Evolutionary conservation across 2,797 vertebrate species (phyloP).

Genomic region (Enteromius unitaeniatus): DNA sequence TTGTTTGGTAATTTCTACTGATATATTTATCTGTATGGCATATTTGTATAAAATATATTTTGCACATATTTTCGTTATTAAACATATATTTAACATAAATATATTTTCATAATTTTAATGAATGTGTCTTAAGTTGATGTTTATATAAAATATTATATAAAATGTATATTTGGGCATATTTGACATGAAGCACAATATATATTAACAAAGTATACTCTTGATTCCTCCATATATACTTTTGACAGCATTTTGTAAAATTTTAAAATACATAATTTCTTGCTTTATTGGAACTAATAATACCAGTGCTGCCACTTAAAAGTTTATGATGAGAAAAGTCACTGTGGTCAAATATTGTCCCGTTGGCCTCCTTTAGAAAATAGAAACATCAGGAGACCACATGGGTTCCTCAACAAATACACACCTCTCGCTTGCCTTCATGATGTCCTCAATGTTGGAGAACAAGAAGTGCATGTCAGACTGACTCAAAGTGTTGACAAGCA

Average conservation of each 20-base stretch:
- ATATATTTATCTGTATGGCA: not conserved
- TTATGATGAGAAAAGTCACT: not conserved
- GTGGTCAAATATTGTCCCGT: not conserved
- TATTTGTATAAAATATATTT: not conserved
- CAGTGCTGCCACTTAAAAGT: not conserved
- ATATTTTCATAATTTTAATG: not conserved
- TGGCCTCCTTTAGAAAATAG: not conserved
- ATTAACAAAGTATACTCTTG: not conserved
- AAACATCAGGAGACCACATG: not conserved
- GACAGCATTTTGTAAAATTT: not conserved
- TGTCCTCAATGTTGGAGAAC: constrained; percentile 95
- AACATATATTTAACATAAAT: not conserved
- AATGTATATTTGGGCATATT: not conserved
- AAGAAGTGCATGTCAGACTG: constrained; percentile 94
- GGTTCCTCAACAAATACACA: constrained; percentile 4
- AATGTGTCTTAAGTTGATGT: not conserved
- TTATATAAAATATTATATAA: not conserved
- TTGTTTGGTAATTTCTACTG: not conserved
- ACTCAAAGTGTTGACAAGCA: constrained; percentile 86
- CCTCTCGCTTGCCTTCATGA: constrained; percentile 95
- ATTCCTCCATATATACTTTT: not conserved
- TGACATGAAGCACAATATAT: not conserved
- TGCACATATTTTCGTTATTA: not conserved
- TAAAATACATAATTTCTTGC: not conserved
- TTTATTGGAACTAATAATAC: not conserved